A percentile compares a stretch with the other conserved stretches of the same genome.
phyloP scores from a whole-genome alignment of 2,888 invertebrate species.

The Caenorhabditis sp. region DNA sequence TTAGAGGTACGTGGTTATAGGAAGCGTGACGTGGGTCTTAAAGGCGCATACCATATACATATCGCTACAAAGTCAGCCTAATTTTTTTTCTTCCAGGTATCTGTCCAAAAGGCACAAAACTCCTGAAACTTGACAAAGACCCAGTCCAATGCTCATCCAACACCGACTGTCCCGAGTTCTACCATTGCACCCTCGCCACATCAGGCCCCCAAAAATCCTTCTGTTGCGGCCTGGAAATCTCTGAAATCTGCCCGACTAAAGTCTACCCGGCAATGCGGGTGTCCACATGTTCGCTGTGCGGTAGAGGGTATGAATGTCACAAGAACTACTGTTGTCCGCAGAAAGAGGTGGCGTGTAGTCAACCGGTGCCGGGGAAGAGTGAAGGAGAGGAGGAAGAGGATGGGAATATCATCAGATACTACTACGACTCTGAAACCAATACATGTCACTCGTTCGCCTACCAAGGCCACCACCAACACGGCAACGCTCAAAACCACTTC shows the following conservation, averaged over 20 bases:
- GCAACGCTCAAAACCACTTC: constrained; percentile 73
- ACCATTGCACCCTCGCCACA: constrained; percentile 46
- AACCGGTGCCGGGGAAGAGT: too few relatives aligned
- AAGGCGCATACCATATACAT: too few relatives aligned
- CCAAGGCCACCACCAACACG: too few relatives aligned
- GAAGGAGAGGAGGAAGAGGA: too few relatives aligned
- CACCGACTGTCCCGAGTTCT: constrained; percentile 54
- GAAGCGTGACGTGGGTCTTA: too few relatives aligned
- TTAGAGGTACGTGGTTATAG: constrained; percentile 20
- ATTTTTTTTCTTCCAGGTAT: constrained; percentile 20
- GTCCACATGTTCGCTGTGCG: constrained; percentile 51
- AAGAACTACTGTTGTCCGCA: constrained; percentile 61
- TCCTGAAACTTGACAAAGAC: constrained; percentile 29
- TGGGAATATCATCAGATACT: too few relatives aligned
- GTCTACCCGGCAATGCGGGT: constrained; percentile 58
- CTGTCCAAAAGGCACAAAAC: constrained; percentile 48
- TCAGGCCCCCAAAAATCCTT: constrained; percentile 7
- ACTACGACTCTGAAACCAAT: constrained; percentile 63
- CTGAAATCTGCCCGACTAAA: constrained; percentile 49
- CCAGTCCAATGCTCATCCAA: constrained; percentile 18
- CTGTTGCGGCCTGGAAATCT: constrained; percentile 57
- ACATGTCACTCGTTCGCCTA: constrained; percentile 68
- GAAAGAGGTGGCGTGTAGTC: constrained; percentile 51
- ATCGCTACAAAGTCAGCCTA: too few relatives aligned
- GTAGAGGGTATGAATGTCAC: constrained; percentile 59